These are phyloP conservation scores for Hoplodrina ambigua DNA, from an alignment of 2,888 invertebrate genomes.

Conservation along the genomic window DNA sequence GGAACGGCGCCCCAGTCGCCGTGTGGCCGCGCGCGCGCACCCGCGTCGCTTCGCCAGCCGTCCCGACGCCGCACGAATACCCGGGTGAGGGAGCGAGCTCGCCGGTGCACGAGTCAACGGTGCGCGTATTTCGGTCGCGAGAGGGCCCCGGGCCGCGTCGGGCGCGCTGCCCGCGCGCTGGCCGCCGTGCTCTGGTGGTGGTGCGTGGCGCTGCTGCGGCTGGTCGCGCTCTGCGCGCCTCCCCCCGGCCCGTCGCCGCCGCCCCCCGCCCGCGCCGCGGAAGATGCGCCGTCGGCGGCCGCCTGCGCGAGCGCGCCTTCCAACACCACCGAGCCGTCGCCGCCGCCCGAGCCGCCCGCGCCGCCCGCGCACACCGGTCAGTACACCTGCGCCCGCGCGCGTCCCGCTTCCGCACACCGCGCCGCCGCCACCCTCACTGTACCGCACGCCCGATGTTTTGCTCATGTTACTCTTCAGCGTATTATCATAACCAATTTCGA, in stretches of 20 bases:
- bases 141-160: slow-evolving; percentile 87
- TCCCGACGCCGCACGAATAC: slow-evolving; percentile 79
- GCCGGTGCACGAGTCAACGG: slow-evolving; percentile 82
- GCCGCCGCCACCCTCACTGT: slow-evolving; percentile 34
- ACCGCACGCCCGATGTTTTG: slow-evolving; percentile 18
- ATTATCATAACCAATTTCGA: slow-evolving; percentile 20
- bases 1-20: slow-evolving; percentile 88
- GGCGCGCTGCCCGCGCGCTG: slow-evolving; percentile 89
- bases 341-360: slow-evolving; percentile 76
- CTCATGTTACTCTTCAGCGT: slow-evolving; percentile 18
- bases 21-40: slow-evolving; percentile 89
- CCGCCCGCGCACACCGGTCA: slow-evolving; percentile 83
- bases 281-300: slow-evolving; percentile 85
- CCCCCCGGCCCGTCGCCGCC: slow-evolving; percentile 86
- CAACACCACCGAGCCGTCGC: slow-evolving; percentile 82
- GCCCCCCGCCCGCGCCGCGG: slow-evolving; percentile 85
- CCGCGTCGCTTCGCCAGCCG: slow-evolving; percentile 86
- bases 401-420: slow-evolving; percentile 16
- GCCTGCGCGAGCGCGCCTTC: slow-evolving; percentile 85
- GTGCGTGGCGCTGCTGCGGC: slow-evolving; percentile 90
- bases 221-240: slow-evolving; percentile 88
- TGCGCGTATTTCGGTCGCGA: slow-evolving; percentile 89
- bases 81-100: slow-evolving; percentile 81
- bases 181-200: slow-evolving; percentile 90
- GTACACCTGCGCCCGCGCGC: slow-evolving; percentile 69